Percentiles rank a stretch among this genome's conserved stretches.
These are phyloP conservation scores for Phalacrocorax brasilianus DNA, from an alignment of 2,113 vertebrate genomes.

Conservation along the genomic window DNA sequence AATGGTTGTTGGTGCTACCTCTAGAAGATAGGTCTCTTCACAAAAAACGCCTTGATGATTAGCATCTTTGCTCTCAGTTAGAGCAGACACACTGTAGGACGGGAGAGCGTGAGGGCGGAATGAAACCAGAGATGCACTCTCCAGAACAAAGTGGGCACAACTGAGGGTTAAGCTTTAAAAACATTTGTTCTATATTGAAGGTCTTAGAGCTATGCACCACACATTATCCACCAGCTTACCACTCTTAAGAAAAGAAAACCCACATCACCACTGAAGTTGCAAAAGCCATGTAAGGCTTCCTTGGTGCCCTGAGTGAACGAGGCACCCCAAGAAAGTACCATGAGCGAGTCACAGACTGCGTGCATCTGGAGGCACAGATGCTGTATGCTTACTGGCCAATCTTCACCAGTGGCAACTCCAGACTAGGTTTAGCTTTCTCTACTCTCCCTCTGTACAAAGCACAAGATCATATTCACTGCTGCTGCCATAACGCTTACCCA, in stretches of 20 bases:
- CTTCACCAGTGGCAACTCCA: not conserved
- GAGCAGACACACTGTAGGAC: not conserved
- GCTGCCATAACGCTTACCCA: not conserved
- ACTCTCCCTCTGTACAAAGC: not conserved
- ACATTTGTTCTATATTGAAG: not conserved
- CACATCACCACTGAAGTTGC: no score
- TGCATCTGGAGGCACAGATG: not conserved
- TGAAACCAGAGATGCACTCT: not conserved
- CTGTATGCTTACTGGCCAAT: not conserved
- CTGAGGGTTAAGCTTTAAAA: not conserved
- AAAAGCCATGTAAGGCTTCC: not conserved
- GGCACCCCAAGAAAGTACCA: not conserved
- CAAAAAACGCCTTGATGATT: not conserved
- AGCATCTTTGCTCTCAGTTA: not conserved
- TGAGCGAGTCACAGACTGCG: fast-evolving
- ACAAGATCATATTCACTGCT: not conserved
- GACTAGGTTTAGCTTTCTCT: not conserved
- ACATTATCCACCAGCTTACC: not conserved
- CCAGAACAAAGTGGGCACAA: not conserved
- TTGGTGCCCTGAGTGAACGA: not conserved
- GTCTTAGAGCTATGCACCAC: not conserved
- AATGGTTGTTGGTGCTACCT: not conserved
- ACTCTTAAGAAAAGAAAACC: fast-evolving
- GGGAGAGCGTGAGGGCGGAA: not conserved
- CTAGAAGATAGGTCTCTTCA: not conserved